phyloP scores from a whole-genome alignment of 2,797 vertebrate species.

The Labroides dimidiatus region DNA sequence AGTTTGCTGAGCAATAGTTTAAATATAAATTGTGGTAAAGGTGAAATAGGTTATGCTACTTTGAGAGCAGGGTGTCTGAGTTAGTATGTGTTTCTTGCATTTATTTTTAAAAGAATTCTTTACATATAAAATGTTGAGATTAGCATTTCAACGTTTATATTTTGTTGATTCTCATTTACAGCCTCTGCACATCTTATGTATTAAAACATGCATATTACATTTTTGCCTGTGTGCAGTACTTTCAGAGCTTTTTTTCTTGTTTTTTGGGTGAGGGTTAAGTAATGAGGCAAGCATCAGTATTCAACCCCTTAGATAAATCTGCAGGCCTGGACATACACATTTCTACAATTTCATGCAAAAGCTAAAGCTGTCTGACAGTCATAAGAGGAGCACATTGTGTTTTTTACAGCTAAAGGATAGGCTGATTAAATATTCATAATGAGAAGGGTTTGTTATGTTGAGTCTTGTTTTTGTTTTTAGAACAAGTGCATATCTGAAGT shows the following conservation, averaged over 20 bases:
- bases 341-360: conserved; percentile 9
- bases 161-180: conserved; percentile 8
- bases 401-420: conserved; percentile 28
- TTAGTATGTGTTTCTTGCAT: background rate
- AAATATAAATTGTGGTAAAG: no score
- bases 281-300: background rate
- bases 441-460: conserved; percentile 39
- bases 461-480: conserved; percentile 53
- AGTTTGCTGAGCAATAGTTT: no score
- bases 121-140: background rate
- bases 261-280: conserved; percentile 17
- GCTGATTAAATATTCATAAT: conserved; percentile 50
- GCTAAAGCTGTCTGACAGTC: conserved; percentile 10
- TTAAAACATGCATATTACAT: no score
- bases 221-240: background rate
- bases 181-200: no score
- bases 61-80: background rate
- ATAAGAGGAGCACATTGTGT: conserved; percentile 23
- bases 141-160: background rate
- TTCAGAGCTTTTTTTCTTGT: no score
- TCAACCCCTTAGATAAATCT: conserved; percentile 5
- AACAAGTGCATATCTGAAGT: conserved; percentile 16
- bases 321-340: background rate
- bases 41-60: background rate
- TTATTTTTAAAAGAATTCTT: background rate